Conservation (phyloP, 2,113 vertebrate genomes). For the Megalops atlanticus region DNA sequence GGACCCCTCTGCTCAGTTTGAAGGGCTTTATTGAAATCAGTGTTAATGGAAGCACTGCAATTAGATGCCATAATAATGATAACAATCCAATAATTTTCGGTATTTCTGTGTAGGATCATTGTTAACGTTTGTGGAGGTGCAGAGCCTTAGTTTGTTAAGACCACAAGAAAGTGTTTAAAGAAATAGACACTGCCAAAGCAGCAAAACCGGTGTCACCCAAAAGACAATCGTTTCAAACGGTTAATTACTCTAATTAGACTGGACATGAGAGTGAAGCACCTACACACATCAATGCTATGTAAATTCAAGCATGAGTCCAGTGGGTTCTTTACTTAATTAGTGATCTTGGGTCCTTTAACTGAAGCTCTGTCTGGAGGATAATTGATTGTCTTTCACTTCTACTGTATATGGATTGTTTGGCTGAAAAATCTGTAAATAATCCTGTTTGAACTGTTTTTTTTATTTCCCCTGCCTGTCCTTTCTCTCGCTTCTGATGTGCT, state of each 20-base stretch:
- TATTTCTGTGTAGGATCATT: no score
- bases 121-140: no score
- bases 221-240: conserved; percentile 32
- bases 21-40: no score
- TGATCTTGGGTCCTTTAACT: conserved; percentile 48
- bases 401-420: conserved; percentile 49
- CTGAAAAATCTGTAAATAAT: conserved; percentile 38
- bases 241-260: conserved; percentile 48
- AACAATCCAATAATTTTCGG: no score
- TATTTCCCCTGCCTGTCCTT: not conserved
- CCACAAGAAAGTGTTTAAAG: no score
- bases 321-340: conserved; percentile 54
- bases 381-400: conserved; percentile 57
- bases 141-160: no score
- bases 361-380: conserved; percentile 37
- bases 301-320: conserved; percentile 44
- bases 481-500: conserved; percentile 22
- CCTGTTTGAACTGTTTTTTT: conserved; percentile 4
- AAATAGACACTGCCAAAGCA: no score
- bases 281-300: conserved; percentile 49
- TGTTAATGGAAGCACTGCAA: no score
- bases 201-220: conserved; percentile 14
- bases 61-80: no score
- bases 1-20: no score
- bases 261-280: conserved; percentile 43